These are phyloP conservation scores for Procambarus clarkii DNA, from an alignment of 1,140 invertebrate genomes.

Conservation along the genomic window DNA sequence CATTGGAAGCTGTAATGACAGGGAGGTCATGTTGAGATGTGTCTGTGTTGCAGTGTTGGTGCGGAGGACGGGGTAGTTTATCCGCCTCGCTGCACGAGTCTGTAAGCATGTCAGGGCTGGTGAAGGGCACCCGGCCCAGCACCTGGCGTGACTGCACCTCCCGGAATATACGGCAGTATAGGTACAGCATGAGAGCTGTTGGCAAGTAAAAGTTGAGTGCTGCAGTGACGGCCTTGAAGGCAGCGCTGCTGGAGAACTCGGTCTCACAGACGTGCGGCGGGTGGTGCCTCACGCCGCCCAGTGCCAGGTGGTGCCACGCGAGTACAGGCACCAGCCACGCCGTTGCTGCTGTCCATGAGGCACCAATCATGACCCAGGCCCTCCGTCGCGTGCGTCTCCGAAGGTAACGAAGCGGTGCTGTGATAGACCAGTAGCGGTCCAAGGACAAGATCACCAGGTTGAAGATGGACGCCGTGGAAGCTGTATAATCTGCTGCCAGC, in stretches of 20 bases:
- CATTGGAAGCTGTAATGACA: slow-evolving; percentile 4
- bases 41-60: slow-evolving; percentile 17
- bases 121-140: slow-evolving; percentile 45
- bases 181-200: slow-evolving; percentile 78
- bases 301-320: slow-evolving; percentile 77
- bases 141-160: slow-evolving; percentile 66
- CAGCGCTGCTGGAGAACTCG: slow-evolving; percentile 78
- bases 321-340: slow-evolving; percentile 79
- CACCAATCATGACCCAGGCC: slow-evolving; percentile 79
- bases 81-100: slow-evolving; percentile 60
- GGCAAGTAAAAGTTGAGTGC: slow-evolving; percentile 80
- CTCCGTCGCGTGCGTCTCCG: slow-evolving; percentile 80
- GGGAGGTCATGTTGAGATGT: background rate
- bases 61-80: background rate
- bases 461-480: slow-evolving; percentile 82
- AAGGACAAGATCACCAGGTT: slow-evolving; percentile 79
- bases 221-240: slow-evolving; percentile 77
- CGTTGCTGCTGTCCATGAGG: slow-evolving; percentile 78
- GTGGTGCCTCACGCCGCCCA: slow-evolving; percentile 73
- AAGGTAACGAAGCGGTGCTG: slow-evolving; percentile 80
- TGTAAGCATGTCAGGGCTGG: slow-evolving; percentile 34
- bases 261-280: slow-evolving; percentile 77
- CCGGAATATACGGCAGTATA: slow-evolving; percentile 76
- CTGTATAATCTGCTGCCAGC: slow-evolving; percentile 81
- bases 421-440: slow-evolving; percentile 79